phyloP scores from a whole-genome alignment of 2,113 vertebrate species.

The Monopterus albus region DNA sequence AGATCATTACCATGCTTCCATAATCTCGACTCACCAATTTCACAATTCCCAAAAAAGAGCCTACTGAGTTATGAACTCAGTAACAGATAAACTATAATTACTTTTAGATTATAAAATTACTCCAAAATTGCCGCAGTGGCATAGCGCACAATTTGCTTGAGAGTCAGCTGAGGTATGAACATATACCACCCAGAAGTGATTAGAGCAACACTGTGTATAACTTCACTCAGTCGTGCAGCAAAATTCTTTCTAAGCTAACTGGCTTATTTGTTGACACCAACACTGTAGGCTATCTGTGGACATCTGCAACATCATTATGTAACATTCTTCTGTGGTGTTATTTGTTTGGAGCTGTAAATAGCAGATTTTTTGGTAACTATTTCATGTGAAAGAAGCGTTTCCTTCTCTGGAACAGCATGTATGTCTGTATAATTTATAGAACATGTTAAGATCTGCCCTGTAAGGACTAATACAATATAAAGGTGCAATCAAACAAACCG shows the following conservation, averaged over 20 bases:
- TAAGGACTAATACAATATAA: not conserved
- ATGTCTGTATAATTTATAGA: slow-evolving; percentile 13
- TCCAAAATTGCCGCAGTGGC: slow-evolving; percentile 10
- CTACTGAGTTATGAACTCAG: not conserved
- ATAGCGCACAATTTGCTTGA: not conserved
- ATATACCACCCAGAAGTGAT: slow-evolving; percentile 17
- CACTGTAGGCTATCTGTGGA: slow-evolving; percentile 11
- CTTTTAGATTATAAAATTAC: slow-evolving; percentile 5
- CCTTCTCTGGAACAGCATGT: not conserved
- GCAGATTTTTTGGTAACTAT: not conserved
- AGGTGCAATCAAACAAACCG: not conserved
- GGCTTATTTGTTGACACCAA: slow-evolving; percentile 15
- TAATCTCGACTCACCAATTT: slow-evolving; percentile 25
- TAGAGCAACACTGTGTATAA: slow-evolving; percentile 18
- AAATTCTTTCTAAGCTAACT: slow-evolving; percentile 1
- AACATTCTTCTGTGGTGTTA: not conserved
- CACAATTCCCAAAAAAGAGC: slow-evolving; percentile 2
- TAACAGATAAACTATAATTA: slow-evolving; percentile 40
- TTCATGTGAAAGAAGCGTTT: not conserved
- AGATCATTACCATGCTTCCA: slow-evolving; percentile 33
- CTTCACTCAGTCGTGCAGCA: slow-evolving; percentile 28
- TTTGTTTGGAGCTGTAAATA: not conserved
- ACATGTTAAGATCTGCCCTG: slow-evolving; percentile 14
- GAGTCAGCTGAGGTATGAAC: slow-evolving; percentile 13
- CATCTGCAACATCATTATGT: slow-evolving; percentile 2